phyloP scores from a whole-genome alignment of 92 coral and sea anemone genomes.

The Virgularia gustaviana region DNA sequence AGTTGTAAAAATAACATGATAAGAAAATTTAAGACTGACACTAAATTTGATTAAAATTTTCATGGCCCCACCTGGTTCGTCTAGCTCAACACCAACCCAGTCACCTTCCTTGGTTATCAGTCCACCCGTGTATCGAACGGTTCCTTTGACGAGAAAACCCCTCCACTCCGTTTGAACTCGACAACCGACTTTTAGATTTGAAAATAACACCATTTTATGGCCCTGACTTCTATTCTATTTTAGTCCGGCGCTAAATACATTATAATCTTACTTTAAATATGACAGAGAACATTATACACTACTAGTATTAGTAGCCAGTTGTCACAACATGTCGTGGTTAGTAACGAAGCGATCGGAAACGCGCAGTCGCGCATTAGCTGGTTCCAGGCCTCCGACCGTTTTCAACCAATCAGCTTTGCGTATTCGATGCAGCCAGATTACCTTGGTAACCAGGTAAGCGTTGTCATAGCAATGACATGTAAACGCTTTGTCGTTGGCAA shows the following conservation, averaged over 20 bases:
- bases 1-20: too few relatives aligned
- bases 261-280: too few relatives aligned
- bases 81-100: constrained; percentile 92
- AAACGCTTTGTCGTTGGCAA: constrained; percentile 29
- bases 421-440: too few relatives aligned
- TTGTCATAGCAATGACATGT: constrained; percentile 33
- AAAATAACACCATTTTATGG: constrained; percentile 83
- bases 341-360: not conserved
- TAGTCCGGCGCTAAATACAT: too few relatives aligned
- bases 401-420: constrained; percentile 19
- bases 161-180: constrained; percentile 85
- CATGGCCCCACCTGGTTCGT: constrained; percentile 63
- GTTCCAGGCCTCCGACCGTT: not conserved
- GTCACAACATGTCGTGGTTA: not conserved
- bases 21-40: not conserved
- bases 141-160: constrained; percentile 75
- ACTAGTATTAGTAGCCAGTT: not conserved
- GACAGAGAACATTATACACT: too few relatives aligned
- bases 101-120: constrained; percentile 80
- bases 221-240: too few relatives aligned
- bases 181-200: constrained; percentile 74
- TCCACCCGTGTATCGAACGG: constrained; percentile 78
- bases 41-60: not conserved
- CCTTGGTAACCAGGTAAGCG: constrained; percentile 8
- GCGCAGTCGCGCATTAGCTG: not conserved